Evolutionary conservation across 2,888 invertebrate species (phyloP).

Genomic region (Enchytraeus crypticus): DNA sequence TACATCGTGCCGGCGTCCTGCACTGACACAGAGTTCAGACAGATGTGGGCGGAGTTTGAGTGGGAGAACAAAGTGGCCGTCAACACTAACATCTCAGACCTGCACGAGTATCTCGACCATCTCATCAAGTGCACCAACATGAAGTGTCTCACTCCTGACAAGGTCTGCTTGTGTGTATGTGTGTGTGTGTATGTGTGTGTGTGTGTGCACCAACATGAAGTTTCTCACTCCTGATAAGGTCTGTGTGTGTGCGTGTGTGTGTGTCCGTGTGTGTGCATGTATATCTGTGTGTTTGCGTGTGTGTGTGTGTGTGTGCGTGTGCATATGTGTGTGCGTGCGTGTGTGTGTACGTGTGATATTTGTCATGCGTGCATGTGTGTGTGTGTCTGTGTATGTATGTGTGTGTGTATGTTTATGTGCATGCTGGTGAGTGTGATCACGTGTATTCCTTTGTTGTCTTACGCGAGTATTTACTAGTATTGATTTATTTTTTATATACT

Average conservation of each 20-base stretch:
- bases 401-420: too few species aligned
- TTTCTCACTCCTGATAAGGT: slow-evolving; percentile 92
- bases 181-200: too few species aligned
- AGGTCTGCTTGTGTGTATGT: slow-evolving; percentile 53
- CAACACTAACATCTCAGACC: slow-evolving; percentile 78
- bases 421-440: too few species aligned
- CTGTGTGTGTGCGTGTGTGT: neutral
- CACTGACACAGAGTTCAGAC: slow-evolving; percentile 88
- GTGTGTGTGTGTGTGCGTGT: too few species aligned
- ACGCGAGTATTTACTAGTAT: too few species aligned
- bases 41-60: slow-evolving; percentile 99
- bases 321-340: too few species aligned
- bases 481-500: too few species aligned
- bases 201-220: slow-evolving; percentile 99
- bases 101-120: slow-evolving; percentile 84
- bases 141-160: slow-evolving; percentile 96
- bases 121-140: slow-evolving; percentile 91
- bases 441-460: too few species aligned
- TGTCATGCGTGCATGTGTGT: too few species aligned
- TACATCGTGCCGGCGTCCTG: slow-evolving; percentile 72
- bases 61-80: slow-evolving; percentile 99
- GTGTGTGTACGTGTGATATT: too few species aligned
- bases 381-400: too few species aligned
- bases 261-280: neutral
- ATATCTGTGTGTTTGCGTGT: too few species aligned